Evolutionary conservation across 2,888 invertebrate species (phyloP).

Genomic region (Andrena dorsata): DNA sequence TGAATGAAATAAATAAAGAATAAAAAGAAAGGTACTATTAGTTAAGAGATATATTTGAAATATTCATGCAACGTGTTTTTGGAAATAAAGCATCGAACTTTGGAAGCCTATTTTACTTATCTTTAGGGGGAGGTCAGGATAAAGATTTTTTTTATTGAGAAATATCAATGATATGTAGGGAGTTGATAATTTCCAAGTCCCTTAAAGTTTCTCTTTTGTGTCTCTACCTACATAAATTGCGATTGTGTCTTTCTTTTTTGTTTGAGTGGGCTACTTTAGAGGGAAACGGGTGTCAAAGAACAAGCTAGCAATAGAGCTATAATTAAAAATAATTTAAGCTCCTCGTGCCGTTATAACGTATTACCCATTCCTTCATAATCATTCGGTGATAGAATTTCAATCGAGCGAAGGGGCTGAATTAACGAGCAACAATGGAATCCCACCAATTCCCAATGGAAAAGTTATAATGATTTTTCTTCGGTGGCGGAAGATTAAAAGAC

Average conservation of each 20-base stretch:
- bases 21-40: no score
- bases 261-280: not conserved
- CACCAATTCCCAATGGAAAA: not conserved
- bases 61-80: no score
- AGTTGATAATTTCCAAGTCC: not conserved
- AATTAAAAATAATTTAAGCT: not conserved
- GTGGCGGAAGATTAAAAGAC: conserved; percentile 23
- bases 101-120: no score
- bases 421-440: conserved; percentile 28
- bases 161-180: not conserved
- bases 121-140: not conserved
- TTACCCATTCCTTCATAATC: conserved; percentile 6
- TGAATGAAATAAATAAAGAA: no score
- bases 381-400: conserved; percentile 28
- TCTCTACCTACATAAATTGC: not conserved
- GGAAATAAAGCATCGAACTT: no score
- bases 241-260: not conserved
- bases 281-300: no score
- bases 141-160: not conserved
- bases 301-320: no score
- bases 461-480: conserved; percentile 33
- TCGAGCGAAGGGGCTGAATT: conserved; percentile 3
- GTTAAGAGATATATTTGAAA: no score
- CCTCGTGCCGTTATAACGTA: not conserved
- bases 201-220: not conserved